Conservation (phyloP, 2,888 invertebrate genomes). For the Hipparchia sbordonii region DNA sequence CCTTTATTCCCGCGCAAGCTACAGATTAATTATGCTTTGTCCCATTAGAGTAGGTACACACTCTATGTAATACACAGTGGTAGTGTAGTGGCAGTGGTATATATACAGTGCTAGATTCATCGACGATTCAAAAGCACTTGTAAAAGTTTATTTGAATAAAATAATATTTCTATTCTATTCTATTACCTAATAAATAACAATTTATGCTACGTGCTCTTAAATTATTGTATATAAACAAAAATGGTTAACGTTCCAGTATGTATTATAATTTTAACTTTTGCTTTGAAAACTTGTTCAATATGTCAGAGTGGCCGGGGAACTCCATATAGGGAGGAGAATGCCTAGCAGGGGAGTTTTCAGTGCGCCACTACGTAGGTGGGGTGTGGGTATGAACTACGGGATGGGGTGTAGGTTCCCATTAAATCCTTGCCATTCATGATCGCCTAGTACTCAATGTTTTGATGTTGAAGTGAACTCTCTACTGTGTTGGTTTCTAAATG, state of each 20-base stretch:
- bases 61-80: too few species aligned
- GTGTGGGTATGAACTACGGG: neutral
- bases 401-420: neutral
- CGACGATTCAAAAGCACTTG: too few species aligned
- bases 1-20: too few species aligned
- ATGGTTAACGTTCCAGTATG: neutral
- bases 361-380: slow-evolving; percentile 3
- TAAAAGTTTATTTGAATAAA: too few species aligned
- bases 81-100: too few species aligned
- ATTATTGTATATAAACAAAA: neutral
- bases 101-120: too few species aligned
- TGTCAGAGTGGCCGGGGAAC: neutral
- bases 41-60: too few species aligned
- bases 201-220: neutral
- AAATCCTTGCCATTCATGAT: neutral
- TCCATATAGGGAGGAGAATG: neutral
- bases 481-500: neutral
- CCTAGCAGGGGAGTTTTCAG: neutral
- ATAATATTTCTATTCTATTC: too few species aligned
- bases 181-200: too few species aligned
- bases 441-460: slow-evolving; percentile 12
- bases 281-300: slow-evolving; percentile 4
- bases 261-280: slow-evolving; percentile 4
- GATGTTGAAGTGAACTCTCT: slow-evolving; percentile 2
- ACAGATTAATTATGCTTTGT: too few species aligned